These are phyloP conservation scores for Saccostrea cuccullata DNA, from an alignment of 1,140 invertebrate species.

Conservation along the genomic window DNA sequence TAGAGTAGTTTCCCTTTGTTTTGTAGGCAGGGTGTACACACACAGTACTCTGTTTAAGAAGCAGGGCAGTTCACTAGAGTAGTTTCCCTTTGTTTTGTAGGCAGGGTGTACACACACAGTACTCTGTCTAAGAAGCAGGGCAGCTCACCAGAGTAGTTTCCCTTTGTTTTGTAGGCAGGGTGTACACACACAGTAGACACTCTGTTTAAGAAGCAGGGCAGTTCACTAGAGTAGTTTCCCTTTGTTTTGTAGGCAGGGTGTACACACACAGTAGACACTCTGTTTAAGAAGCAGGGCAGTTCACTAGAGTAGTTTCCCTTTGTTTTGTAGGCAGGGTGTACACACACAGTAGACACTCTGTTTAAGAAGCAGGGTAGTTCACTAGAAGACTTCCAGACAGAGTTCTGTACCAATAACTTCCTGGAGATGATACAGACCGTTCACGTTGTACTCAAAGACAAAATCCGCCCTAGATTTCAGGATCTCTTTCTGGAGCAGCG, in stretches of 20 bases:
- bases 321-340: constrained; percentile 63
- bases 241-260: constrained; percentile 62
- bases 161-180: constrained; percentile 57
- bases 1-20: constrained; percentile 44
- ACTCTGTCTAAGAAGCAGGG: constrained; percentile 44
- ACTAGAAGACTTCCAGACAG: constrained; percentile 61
- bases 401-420: constrained; percentile 74
- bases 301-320: constrained; percentile 44
- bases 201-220: constrained; percentile 46
- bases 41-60: constrained; percentile 48
- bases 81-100: constrained; percentile 51
- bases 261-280: constrained; percentile 38
- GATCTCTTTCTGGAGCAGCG: constrained; percentile 75
- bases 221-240: constrained; percentile 45
- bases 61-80: constrained; percentile 51
- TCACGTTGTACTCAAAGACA: constrained; percentile 62
- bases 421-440: constrained; percentile 71
- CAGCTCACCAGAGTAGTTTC: constrained; percentile 47
- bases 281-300: constrained; percentile 48
- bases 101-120: constrained; percentile 58
- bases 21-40: constrained; percentile 62
- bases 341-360: constrained; percentile 41
- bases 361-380: constrained; percentile 48
- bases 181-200: constrained; percentile 54
- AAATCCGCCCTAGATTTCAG: constrained; percentile 64